Evolutionary conservation across 2,888 invertebrate species (phyloP).

Genomic region (Drosophila parthenogenetica): DNA sequence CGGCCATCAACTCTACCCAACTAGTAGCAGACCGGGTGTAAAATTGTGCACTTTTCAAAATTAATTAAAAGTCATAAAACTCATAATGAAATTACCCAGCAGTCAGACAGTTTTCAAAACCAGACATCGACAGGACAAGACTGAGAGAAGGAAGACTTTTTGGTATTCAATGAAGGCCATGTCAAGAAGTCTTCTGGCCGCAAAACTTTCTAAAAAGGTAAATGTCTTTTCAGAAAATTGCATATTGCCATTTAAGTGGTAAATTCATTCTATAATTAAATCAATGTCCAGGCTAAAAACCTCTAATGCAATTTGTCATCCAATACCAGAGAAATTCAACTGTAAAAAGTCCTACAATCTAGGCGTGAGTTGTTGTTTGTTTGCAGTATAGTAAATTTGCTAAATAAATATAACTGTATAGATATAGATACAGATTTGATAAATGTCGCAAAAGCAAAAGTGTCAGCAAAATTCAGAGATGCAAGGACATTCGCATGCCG

Average conservation of each 20-base stretch:
- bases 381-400: constrained; percentile 52
- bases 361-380: not conserved
- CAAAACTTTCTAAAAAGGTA: constrained; percentile 34
- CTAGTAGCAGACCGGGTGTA: constrained; percentile 47
- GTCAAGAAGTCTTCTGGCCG: constrained; percentile 10
- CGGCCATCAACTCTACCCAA: constrained; percentile 24
- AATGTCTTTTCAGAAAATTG: constrained; percentile 26
- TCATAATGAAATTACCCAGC: constrained; percentile 73
- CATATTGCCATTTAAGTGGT: constrained; percentile 11
- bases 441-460: constrained; percentile 23
- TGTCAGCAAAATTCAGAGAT: constrained; percentile 6
- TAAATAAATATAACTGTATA: constrained; percentile 37
- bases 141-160: constrained; percentile 5
- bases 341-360: constrained; percentile 7
- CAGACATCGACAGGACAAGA: not conserved
- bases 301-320: constrained; percentile 52
- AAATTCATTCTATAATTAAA: constrained; percentile 59
- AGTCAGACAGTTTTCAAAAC: constrained; percentile 15
- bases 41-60: constrained; percentile 75
- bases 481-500: not conserved
- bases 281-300: constrained; percentile 48
- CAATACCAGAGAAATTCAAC: constrained; percentile 28
- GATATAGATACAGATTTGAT: constrained; percentile 21
- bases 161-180: constrained; percentile 18
- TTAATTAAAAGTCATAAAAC: constrained; percentile 79